A percentile compares a stretch with the other conserved stretches of the same genome.
phyloP scores from a whole-genome alignment of 1,140 invertebrate genomes.

The Bemisia tabaci region DNA sequence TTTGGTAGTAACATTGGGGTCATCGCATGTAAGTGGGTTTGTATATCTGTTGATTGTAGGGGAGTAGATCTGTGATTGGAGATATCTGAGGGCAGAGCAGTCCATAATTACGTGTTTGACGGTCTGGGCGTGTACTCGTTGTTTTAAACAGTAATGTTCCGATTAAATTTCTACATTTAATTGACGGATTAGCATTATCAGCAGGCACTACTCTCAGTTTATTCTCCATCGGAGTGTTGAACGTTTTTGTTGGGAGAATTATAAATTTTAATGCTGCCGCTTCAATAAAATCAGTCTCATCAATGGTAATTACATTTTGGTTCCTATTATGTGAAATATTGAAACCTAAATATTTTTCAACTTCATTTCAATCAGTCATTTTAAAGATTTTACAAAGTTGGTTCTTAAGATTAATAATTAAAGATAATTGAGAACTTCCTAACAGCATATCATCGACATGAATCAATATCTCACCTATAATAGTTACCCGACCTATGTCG shows the following conservation, averaged over 20 bases:
- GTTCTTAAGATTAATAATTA: neutral
- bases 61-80: no score
- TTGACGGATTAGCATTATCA: neutral
- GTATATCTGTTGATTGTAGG: no score
- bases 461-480: no score
- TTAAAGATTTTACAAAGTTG: neutral
- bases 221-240: slow-evolving; percentile 21
- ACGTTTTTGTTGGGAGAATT: slow-evolving; percentile 22
- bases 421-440: neutral
- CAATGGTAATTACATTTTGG: slow-evolving; percentile 3
- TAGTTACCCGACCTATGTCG: no score
- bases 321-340: slow-evolving; percentile 1
- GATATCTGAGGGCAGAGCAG: no score
- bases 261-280: slow-evolving; percentile 20
- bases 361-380: slow-evolving; percentile 10
- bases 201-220: slow-evolving; percentile 15
- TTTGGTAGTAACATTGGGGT: no score
- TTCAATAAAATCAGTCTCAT: slow-evolving; percentile 12
- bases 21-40: no score
- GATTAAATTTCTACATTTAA: slow-evolving; percentile 23
- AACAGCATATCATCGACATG: slow-evolving; percentile 15
- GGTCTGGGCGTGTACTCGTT: neutral
- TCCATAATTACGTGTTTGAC: no score
- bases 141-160: neutral
- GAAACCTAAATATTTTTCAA: slow-evolving; percentile 12